phyloP scores from a whole-genome alignment of 2,888 invertebrate species.

The Nomada flava region DNA sequence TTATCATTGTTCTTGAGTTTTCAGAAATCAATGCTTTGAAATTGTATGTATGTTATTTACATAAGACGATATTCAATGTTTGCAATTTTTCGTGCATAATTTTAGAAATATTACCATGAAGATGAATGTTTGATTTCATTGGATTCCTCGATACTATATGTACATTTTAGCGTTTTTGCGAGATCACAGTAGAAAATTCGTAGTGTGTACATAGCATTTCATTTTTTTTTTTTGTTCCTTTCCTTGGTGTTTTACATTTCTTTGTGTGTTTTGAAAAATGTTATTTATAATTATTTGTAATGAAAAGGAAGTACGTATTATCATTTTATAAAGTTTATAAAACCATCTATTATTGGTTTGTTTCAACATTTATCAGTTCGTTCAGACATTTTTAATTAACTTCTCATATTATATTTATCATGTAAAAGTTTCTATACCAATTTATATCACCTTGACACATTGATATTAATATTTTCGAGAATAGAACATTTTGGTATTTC shows the following conservation, averaged over 20 bases:
- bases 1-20: not conserved
- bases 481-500: conserved; percentile 8
- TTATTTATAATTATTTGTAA: conserved; percentile 11
- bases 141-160: conserved; percentile 10
- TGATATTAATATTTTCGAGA: not conserved
- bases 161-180: conserved; percentile 15
- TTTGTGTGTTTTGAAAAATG: conserved; percentile 16
- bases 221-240: not conserved
- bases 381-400: not conserved
- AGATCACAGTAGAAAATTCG: conserved; percentile 44
- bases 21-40: not conserved
- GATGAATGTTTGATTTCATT: conserved; percentile 6
- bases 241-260: not conserved
- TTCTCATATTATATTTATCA: conserved; percentile 2
- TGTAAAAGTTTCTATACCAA: conserved; percentile 5
- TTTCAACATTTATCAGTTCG: not conserved
- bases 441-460: not conserved
- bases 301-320: conserved; percentile 16
- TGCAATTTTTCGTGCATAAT: not conserved
- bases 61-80: conserved; percentile 4
- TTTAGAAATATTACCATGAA: conserved; percentile 4
- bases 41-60: not conserved
- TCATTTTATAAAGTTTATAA: conserved; percentile 15
- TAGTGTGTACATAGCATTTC: conserved; percentile 18
- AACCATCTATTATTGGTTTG: not conserved